phyloP scores from a whole-genome alignment of 2,888 invertebrate genomes.

The Biston betularia region DNA sequence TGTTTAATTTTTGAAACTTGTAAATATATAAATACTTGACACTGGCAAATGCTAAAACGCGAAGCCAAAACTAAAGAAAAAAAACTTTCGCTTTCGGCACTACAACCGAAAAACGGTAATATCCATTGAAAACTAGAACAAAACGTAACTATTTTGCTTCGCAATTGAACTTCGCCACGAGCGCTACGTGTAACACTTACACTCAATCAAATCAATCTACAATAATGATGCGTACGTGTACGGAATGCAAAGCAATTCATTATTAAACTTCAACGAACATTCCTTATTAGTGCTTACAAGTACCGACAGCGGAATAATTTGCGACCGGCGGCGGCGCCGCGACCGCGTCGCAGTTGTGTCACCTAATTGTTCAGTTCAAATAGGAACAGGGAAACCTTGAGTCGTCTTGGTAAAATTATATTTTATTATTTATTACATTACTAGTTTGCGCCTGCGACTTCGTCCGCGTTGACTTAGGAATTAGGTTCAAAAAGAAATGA shows the following conservation, averaged over 20 bases:
- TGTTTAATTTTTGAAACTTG: too few relatives aligned
- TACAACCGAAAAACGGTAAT: neutral
- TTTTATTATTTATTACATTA: too few relatives aligned
- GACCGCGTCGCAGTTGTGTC: constrained; percentile 64
- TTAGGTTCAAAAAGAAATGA: too few relatives aligned
- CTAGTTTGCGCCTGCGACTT: too few relatives aligned
- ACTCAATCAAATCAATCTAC: constrained; percentile 12
- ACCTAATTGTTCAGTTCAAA: constrained; percentile 67
- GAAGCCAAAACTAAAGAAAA: too few relatives aligned
- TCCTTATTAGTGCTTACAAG: constrained; percentile 50
- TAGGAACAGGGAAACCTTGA: constrained; percentile 42
- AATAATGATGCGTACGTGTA: constrained; percentile 15
- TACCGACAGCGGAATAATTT: constrained; percentile 49
- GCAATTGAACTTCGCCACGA: constrained; percentile 1
- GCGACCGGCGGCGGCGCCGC: constrained; percentile 54
- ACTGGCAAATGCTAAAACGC: too few relatives aligned
- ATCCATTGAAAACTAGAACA: neutral
- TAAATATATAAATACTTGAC: too few relatives aligned
- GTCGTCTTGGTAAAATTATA: constrained; percentile 22
- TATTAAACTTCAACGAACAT: constrained; percentile 14
- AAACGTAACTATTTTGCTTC: constrained; percentile 1
- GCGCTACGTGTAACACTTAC: neutral
- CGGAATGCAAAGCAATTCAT: constrained; percentile 28
- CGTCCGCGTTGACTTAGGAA: too few relatives aligned
- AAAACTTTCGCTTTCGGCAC: too few relatives aligned